Base-by-base conservation (phyloP, 2,888 invertebrate species). In the Phoenoteleia sp. region DNA sequence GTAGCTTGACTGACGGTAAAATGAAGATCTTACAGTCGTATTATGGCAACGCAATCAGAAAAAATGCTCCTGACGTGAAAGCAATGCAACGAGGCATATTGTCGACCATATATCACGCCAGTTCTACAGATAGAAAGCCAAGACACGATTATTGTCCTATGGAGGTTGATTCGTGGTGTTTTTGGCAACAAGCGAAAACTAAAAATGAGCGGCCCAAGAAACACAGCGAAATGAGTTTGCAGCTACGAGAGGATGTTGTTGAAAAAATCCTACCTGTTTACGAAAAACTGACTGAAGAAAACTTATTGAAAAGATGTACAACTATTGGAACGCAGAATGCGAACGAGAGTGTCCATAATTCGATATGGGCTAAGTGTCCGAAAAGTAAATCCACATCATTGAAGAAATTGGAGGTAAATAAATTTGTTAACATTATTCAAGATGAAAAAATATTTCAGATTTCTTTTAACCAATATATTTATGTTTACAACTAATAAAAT, bases 61-160 rank as follows among this genome's bases (percentile, higher is more conserved):
- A 54, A 33, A 77, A 84, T 54, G 15, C 39, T 7, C 36, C 56
- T 15, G 45, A 75, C 49, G 42, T 67, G 21, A 60, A 29, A 17
- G 45, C 36, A 39, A 86, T 86, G 86, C 71, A 66, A 56, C 77
- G 36, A 69, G 84, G 74, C 21, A 79, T 84, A 25, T 84, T 54
- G n/a, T 81, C 84, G 1, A 81, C 84, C 3, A 56, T 81, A 13
- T 33, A 33, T 21, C 86, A 81, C 36, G 71, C 67, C 60, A 64
- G 56, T 25, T 81, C 81, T 1, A 81, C 75, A 13, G 60, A 84
- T 25, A 33, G 52, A 23, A 23, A 58, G 11, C 64, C 71, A 7
- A 49, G 64, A 5, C 76, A 82, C 15, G 15, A 15, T 13, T 9
- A 52, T 3, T 75, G 72, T 58, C 66, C 36, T 2, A 1, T n/a